Evolutionary conservation across 2,797 vertebrate genomes (phyloP).

Genomic region (Decapterus maruadsi): DNA sequence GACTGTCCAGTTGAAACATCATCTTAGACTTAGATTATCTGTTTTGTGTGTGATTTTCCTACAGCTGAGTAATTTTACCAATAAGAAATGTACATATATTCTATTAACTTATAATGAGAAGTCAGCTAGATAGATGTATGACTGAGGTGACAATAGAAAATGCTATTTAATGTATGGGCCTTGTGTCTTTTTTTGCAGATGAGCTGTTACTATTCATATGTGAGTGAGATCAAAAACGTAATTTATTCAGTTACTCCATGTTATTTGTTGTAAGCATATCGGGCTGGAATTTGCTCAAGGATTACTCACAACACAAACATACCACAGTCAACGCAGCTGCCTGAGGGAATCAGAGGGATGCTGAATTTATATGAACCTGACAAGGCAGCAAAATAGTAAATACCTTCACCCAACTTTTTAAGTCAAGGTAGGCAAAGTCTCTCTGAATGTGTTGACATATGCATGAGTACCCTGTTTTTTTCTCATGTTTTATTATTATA

Average conservation of each 20-base stretch:
- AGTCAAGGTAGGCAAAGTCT: conserved; percentile 4
- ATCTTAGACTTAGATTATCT: background rate
- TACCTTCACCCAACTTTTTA: conserved; percentile 48
- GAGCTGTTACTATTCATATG: background rate
- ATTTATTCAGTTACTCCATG: background rate
- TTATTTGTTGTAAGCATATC: background rate
- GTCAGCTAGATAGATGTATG: background rate
- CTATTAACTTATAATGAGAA: background rate
- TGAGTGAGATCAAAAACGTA: background rate
- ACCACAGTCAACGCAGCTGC: conserved; percentile 30
- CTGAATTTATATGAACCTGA: conserved; percentile 64
- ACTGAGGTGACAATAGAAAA: background rate
- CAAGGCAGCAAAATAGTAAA: conserved; percentile 55
- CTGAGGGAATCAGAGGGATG: conserved; percentile 62
- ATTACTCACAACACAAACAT: background rate
- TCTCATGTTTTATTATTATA: no score
- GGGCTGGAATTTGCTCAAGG: background rate
- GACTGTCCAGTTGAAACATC: conserved; percentile 30
- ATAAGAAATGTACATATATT: no score
- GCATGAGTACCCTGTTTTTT: no score
- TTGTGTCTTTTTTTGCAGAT: background rate
- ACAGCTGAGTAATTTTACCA: no score
- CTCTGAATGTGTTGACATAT: no score
- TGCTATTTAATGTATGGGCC: background rate
- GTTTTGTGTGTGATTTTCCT: no score